A percentile compares a stretch with the other conserved stretches of the same genome.
Conservation (phyloP, 2,888 invertebrate genomes). For the Chloroclysta siterata region DNA sequence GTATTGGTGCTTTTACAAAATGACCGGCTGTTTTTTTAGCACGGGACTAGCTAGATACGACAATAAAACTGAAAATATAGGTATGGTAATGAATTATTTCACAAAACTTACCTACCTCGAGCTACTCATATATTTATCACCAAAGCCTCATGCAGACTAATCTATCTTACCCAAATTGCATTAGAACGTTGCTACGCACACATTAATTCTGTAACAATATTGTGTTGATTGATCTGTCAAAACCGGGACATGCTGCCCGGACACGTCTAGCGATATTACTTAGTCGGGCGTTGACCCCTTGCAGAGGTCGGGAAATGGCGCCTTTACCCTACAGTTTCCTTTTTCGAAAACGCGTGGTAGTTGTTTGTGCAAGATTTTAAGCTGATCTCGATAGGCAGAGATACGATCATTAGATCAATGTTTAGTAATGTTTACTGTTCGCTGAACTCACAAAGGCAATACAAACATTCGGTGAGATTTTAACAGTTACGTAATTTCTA, state of each 20-base stretch:
- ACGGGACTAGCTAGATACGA: no score
- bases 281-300: not conserved
- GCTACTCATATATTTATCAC: not conserved
- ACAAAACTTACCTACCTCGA: no score
- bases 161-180: constrained; percentile 13
- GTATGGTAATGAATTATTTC: no score
- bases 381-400: constrained; percentile 37
- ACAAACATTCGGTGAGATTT: not conserved
- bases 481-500: no score
- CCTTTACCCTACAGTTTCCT: constrained; percentile 55
- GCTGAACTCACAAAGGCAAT: constrained; percentile 1
- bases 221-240: constrained; percentile 19
- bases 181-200: constrained; percentile 1
- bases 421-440: constrained; percentile 18
- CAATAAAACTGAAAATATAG: no score
- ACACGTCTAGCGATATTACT: constrained; percentile 3
- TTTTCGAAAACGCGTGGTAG: constrained; percentile 63
- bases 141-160: constrained; percentile 7
- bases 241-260: constrained; percentile 2
- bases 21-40: no score
- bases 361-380: constrained; percentile 47
- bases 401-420: constrained; percentile 20
- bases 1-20: no score
- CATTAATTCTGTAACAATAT: constrained; percentile 19
- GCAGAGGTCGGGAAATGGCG: constrained; percentile 46